A percentile compares a stretch with the other conserved stretches of the same genome.
Conservation (phyloP, 2,888 invertebrate species). For the Leptogaster cylindrica region DNA sequence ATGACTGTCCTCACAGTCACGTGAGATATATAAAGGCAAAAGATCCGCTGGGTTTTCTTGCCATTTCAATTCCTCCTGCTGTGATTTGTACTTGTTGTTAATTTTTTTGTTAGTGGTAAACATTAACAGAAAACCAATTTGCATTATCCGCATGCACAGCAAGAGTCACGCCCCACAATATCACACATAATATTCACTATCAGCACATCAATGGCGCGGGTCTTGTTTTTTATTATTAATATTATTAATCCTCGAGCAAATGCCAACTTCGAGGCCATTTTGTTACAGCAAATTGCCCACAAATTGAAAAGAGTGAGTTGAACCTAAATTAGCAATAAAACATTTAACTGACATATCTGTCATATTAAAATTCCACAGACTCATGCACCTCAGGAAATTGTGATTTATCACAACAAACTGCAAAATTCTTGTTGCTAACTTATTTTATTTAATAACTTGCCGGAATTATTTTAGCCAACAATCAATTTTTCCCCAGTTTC, state of each 20-base stretch:
- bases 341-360: conserved; percentile 28
- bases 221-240: too few relatives aligned
- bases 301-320: conserved; percentile 26
- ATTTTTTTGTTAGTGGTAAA: background rate
- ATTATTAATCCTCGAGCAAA: conserved; percentile 16
- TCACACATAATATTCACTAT: background rate
- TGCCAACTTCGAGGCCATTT: conserved; percentile 23
- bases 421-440: too few relatives aligned
- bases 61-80: too few relatives aligned
- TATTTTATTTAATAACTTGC: too few relatives aligned
- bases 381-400: too few relatives aligned
- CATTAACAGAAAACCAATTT: background rate
- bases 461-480: too few relatives aligned
- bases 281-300: conserved; percentile 24
- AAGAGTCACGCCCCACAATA: conserved; percentile 6
- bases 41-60: too few relatives aligned
- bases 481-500: too few relatives aligned
- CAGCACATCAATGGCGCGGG: conserved; percentile 3
- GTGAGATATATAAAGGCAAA: background rate
- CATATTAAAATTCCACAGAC: conserved; percentile 34
- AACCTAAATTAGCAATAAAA: conserved; percentile 13
- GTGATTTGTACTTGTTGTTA: background rate
- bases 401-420: too few relatives aligned
- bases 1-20: background rate
- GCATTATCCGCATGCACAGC: too few relatives aligned